phyloP scores from a whole-genome alignment of 2,888 invertebrate genomes.

The Linnaemya vulpina region DNA sequence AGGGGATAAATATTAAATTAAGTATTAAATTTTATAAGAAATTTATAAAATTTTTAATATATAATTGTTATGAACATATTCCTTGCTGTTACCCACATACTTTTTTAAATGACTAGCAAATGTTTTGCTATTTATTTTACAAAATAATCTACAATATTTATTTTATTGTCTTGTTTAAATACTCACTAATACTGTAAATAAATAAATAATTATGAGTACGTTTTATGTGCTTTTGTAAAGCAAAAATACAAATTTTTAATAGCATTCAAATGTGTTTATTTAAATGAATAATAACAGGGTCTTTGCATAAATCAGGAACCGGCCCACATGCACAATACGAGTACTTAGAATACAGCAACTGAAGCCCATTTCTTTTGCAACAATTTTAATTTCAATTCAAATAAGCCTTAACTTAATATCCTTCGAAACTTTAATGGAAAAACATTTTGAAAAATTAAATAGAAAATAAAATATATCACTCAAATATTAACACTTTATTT shows the following conservation, averaged over 20 bases:
- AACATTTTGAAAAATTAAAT: too few species aligned
- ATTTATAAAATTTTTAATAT: too few species aligned
- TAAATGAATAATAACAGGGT: conserved; percentile 2
- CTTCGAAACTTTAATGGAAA: too few species aligned
- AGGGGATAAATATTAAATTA: neutral
- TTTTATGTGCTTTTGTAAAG: conserved; percentile 1
- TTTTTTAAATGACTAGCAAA: neutral
- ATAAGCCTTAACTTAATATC: too few species aligned
- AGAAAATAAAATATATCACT: too few species aligned
- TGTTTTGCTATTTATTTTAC: conserved; percentile 7
- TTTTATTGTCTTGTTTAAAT: conserved; percentile 16
- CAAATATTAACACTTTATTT: too few species aligned
- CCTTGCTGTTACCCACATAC: neutral
- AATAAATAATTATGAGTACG: conserved; percentile 6
- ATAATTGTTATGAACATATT: neutral
- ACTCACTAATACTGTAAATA: conserved; percentile 21
- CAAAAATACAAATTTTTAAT: neutral
- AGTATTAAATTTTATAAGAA: too few species aligned
- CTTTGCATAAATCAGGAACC: neutral
- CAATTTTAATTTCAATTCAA: too few species aligned
- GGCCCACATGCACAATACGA: too few species aligned
- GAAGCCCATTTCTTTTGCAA: too few species aligned
- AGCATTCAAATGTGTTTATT: conserved; percentile 6
- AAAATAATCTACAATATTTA: conserved; percentile 44
- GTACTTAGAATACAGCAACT: too few species aligned